Base-by-base conservation (phyloP, 2,888 invertebrate species). In the Synanthedon formicaeformis region DNA sequence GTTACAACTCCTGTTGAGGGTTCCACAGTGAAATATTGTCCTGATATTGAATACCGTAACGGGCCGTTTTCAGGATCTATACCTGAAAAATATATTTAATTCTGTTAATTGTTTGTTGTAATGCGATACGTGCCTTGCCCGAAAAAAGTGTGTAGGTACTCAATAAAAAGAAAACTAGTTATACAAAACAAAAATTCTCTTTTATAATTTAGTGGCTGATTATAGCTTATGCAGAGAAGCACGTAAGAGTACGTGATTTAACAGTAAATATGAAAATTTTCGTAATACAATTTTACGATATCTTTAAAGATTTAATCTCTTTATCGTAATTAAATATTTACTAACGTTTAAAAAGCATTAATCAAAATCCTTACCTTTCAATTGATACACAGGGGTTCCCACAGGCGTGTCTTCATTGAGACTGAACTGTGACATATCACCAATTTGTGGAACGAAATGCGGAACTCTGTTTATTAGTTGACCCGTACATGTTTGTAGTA, bases 11-110 rank as follows among this genome's bases (percentile, higher is more conserved):
- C 95, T 0, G 92, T 92, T 52, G 89, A 86, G 5, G 92, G 84
- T 66, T 94, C 92, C n/a, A 95, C 94, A 11, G 91, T 91, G 69
- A 95, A 93, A 67, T 92, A 91, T 71, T 94, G 94, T 0, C 95
- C 95, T 48, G 93, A 93, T 79, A 95, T 94, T 50, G 94, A 94
- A 71, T 94, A 95, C 57, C 91, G 90, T 3, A 95, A 85, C 27
- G 82, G 89, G 1, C 92, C 91, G 51, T 92, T 92, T 69, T 95
- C 94, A 1, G 94, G 94, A 69, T 95, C 95, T 48, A 89, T 78
- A 48, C 92, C 92, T 91, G 73, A 16, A 73, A 70, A 12, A 14
- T 40, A 50, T 5, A 23, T 51, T 62, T 52, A 51, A 40, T 50
- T 41, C 5, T 41, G 41, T 41, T 27, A 27, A 27, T 27, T 27